phyloP scores from a whole-genome alignment of 30 jellyfish, hydroid and myxozoan species.

The Aurelia sp. region DNA sequence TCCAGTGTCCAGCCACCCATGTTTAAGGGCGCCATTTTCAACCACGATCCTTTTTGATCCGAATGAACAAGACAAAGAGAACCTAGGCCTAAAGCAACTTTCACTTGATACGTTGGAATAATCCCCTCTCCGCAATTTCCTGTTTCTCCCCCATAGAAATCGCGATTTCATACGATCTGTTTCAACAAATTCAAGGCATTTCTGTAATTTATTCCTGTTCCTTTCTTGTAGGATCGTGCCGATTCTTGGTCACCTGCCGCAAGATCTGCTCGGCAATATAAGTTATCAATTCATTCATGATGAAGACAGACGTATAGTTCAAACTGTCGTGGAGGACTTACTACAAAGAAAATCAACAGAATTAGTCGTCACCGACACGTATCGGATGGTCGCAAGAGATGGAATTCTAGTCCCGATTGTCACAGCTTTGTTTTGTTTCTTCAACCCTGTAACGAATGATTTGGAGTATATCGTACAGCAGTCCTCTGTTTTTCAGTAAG shows the following conservation, averaged over 20 bases:
- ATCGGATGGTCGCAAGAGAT: conserved; percentile 47
- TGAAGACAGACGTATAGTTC: conserved; percentile 47
- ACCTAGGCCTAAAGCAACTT: no score
- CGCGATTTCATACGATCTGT: no score
- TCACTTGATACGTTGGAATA: no score
- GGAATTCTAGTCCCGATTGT: conserved; percentile 49
- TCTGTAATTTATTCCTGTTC: no score
- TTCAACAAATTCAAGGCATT: no score
- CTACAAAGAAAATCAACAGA: conserved; percentile 26
- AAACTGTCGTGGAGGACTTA: conserved; percentile 22
- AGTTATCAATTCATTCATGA: conserved; percentile 56
- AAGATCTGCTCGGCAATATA: conserved; percentile 66
- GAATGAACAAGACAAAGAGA: no score
- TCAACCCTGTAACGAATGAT: conserved; percentile 60
- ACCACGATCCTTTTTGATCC: no score
- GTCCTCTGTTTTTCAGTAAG: conserved; percentile 48
- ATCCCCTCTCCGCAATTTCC: no score
- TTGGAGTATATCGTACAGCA: conserved; percentile 54
- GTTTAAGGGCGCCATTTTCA: no score
- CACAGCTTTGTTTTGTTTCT: conserved; percentile 42
- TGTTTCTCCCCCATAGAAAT: no score
- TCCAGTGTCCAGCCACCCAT: no score
- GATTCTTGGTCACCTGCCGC: conserved; percentile 80
- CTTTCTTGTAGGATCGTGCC: conserved; percentile 46
- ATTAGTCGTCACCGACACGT: conserved; percentile 21